Base-by-base conservation (phyloP, 2,113 vertebrate genomes). In the Leptobrachium leishanense region DNA sequence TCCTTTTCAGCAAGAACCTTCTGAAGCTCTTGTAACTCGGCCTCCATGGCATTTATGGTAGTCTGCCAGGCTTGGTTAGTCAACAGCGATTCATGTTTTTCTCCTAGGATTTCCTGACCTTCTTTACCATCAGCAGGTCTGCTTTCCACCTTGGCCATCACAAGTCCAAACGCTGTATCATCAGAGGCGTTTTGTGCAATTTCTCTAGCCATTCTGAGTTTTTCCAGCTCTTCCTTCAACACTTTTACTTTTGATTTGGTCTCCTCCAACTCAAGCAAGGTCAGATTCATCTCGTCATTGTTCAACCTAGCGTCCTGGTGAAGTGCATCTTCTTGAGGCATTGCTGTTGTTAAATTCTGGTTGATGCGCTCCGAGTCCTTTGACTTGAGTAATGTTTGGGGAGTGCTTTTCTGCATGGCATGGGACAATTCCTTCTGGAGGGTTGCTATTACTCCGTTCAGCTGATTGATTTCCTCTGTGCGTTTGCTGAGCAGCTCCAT, bases 391-490 rank as follows among this genome's bases (percentile, higher is more conserved):
- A 86, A 79, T 55, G 57, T 2, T 9, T 86, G 88, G 64, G 82
- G 57, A 15, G 87, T 79, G 11, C 82, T 10, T 41, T 94, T 94
- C 75, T 88, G 92, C 76, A 93, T 94, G 20, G 95, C 96, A 82
- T 89, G 90, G 71, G 90, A 82, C 75, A 99, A 88, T 68, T 98
- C 95, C 83, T 96, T 92, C 81, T 99, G 96, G 72, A 99, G 94
- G 74, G 91, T 95, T 63, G 96, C 95, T 72, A 99, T 96, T 40
- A 97, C 95, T 20, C 94, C 93, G 84, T 95, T 93, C 73, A 99
- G 84, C 67, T 97, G 95, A 12, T 98, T 94, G 0, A 95, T 75
- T 85, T 99, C 97, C 62, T 96, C 89, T 10, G 83, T 87, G 85
- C 92, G 86, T 39, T 90, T 85, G 82, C 84, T 83, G 55, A 90